Conservation (phyloP, 2,888 invertebrate genomes). For the Fragum whitleyi region DNA sequence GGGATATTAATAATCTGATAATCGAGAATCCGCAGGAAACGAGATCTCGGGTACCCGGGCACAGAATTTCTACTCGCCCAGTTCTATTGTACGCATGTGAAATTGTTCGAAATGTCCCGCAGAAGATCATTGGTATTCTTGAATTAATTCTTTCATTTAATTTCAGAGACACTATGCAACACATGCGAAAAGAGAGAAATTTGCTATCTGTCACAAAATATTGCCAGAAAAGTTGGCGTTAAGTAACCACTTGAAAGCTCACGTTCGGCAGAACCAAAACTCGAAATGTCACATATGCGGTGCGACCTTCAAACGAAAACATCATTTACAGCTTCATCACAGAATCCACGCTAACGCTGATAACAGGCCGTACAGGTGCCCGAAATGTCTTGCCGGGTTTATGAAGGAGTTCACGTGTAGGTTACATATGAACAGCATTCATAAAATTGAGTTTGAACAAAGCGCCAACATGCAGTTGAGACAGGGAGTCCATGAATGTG, state of each 20-base stretch:
- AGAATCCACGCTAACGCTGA: neutral
- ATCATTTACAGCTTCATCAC: neutral
- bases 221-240: neutral
- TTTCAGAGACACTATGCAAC: conserved; percentile 7
- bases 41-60: too few species aligned
- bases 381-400: neutral
- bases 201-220: neutral
- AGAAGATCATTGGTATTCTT: too few species aligned
- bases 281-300: neutral
- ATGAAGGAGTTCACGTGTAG: conserved; percentile 1
- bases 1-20: too few species aligned
- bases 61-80: too few species aligned
- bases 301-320: neutral
- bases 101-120: too few species aligned
- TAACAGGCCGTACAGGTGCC: conserved; percentile 1
- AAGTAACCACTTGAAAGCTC: neutral
- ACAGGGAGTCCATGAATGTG: conserved; percentile 12
- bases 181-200: neutral
- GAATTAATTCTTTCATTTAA: too few species aligned
- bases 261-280: neutral
- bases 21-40: too few species aligned
- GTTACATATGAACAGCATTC: conserved; percentile 14
- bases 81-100: too few species aligned
- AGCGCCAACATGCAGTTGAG: neutral
- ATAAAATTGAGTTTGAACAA: neutral